Evolutionary conservation across 2,113 vertebrate species (phyloP).

Genomic region (Thermophis baileyi): DNA sequence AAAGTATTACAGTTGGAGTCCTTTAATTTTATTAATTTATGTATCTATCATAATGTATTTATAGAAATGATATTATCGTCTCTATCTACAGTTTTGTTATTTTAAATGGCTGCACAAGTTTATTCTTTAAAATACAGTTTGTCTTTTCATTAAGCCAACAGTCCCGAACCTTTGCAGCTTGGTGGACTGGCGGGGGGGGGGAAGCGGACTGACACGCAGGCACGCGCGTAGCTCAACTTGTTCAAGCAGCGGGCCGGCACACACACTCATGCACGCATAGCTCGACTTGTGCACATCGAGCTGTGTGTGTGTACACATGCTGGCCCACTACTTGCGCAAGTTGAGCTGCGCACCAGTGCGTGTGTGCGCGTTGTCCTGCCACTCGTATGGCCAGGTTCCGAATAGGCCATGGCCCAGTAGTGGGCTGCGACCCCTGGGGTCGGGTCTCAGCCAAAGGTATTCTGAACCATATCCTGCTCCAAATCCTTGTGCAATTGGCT

Average conservation of each 20-base stretch:
- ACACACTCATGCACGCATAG: background rate
- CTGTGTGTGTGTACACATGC: background rate
- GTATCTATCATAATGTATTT: background rate
- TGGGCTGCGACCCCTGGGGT: background rate
- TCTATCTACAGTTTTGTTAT: background rate
- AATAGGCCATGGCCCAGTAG: background rate
- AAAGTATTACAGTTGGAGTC: background rate
- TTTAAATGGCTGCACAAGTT: background rate
- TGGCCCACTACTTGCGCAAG: no score
- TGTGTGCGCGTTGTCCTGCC: background rate
- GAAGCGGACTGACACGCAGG: no score
- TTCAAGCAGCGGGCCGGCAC: background rate
- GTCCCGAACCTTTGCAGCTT: background rate
- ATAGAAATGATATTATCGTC: background rate
- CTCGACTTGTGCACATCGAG: background rate
- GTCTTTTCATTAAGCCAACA: slow-evolving; percentile 9
- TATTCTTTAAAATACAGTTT: slow-evolving; percentile 24
- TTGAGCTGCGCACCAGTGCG: background rate
- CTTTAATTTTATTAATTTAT: background rate
- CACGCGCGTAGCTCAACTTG: background rate
- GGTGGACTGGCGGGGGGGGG: no score
- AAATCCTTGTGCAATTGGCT: slow-evolving; percentile 20
- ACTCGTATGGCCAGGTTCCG: background rate
- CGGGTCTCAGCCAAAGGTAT: background rate
- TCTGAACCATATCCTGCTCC: slow-evolving; percentile 1